A percentile compares a stretch with the other conserved stretches of the same genome.
Conservation (phyloP, 2,888 invertebrate genomes). For the Apamea anceps region DNA sequence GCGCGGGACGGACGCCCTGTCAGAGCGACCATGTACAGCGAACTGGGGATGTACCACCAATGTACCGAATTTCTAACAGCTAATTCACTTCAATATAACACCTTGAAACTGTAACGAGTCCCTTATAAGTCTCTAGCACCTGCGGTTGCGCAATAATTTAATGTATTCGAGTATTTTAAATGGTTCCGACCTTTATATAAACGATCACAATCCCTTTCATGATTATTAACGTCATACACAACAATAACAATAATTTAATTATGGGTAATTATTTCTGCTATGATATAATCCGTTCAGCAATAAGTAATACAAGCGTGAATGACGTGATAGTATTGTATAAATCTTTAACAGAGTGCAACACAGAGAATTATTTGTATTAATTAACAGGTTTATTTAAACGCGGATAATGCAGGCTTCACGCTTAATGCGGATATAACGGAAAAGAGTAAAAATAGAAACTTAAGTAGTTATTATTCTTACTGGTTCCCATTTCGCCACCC, state of each 20-base stretch:
- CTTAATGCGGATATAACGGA: slow-evolving; percentile 47
- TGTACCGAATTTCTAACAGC: slow-evolving; percentile 47
- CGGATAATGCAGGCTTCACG: slow-evolving; percentile 49
- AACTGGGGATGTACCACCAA: slow-evolving; percentile 66
- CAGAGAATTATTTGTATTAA: slow-evolving; percentile 48
- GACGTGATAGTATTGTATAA: slow-evolving; percentile 62
- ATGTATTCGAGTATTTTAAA: slow-evolving; percentile 10
- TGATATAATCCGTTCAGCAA: slow-evolving; percentile 17
- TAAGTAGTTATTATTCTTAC: slow-evolving; percentile 17
- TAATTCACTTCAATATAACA: slow-evolving; percentile 18
- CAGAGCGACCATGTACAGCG: slow-evolving; percentile 77
- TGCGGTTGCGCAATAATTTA: slow-evolving; percentile 15
- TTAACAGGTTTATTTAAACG: slow-evolving; percentile 48
- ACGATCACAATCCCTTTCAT: slow-evolving; percentile 16
- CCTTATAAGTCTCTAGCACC: slow-evolving; percentile 4
- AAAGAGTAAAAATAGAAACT: slow-evolving; percentile 35
- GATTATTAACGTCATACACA: slow-evolving; percentile 10
- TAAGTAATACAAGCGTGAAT: slow-evolving; percentile 43
- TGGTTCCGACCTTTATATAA: background rate
- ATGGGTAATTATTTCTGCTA: slow-evolving; percentile 20
- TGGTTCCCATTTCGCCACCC: slow-evolving; percentile 11
- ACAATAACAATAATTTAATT: slow-evolving; percentile 22
- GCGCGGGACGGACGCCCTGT: slow-evolving; percentile 71
- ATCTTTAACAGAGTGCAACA: slow-evolving; percentile 46
- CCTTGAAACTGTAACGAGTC: background rate